Percentiles rank a stretch among this genome's conserved stretches.
Conservation (phyloP, 2,888 invertebrate genomes). For the Parnassius smintheus region DNA sequence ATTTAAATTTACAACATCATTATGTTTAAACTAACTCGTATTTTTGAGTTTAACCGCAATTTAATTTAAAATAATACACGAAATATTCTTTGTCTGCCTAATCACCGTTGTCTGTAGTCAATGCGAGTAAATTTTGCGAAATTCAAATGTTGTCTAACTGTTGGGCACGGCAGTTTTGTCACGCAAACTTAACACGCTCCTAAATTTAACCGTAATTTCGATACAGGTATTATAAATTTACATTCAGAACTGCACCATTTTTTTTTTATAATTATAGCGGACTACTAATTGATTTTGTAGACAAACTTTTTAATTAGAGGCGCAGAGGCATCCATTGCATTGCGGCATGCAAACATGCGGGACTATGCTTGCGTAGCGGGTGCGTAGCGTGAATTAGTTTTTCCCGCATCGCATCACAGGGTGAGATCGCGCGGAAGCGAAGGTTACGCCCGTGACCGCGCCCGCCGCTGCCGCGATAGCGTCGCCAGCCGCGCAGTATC, state of each 20-base stretch:
- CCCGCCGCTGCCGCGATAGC: slow-evolving; percentile 58
- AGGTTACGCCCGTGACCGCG: slow-evolving; percentile 79
- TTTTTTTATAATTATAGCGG: neutral
- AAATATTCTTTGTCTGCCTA: slow-evolving; percentile 43
- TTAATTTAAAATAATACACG: neutral
- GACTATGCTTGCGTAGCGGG: slow-evolving; percentile 10
- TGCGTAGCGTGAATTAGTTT: slow-evolving; percentile 45
- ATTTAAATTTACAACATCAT: too few relatives aligned
- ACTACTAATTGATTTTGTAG: neutral
- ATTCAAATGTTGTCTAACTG: slow-evolving; percentile 64
- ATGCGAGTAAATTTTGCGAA: slow-evolving; percentile 57
- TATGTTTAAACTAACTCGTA: too few relatives aligned
- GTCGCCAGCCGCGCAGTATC: slow-evolving; percentile 62
- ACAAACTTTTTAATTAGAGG: neutral
- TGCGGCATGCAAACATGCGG: slow-evolving; percentile 1
- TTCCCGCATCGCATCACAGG: slow-evolving; percentile 54
- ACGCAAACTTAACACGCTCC: slow-evolving; percentile 58
- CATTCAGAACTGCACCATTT: neutral
- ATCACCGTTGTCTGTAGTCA: slow-evolving; percentile 51
- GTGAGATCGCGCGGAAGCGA: slow-evolving; percentile 70
- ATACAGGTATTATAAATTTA: neutral
- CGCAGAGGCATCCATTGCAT: neutral
- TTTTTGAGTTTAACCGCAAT: too few relatives aligned
- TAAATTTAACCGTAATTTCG: slow-evolving; percentile 13
- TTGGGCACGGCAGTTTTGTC: slow-evolving; percentile 67